phyloP scores from a whole-genome alignment of 2,797 vertebrate genomes.

The Poecilia picta region DNA sequence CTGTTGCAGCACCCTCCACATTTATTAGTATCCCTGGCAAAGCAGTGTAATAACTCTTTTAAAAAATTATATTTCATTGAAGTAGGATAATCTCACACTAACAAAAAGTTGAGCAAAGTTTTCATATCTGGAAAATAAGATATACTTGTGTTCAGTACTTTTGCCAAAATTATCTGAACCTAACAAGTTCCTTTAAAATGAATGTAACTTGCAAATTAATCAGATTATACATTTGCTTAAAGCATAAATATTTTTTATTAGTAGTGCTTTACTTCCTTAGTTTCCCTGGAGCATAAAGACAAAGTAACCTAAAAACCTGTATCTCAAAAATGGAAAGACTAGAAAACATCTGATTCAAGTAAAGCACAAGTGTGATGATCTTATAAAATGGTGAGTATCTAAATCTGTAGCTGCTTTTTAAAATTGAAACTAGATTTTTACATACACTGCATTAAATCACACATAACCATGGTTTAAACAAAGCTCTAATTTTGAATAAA shows the following conservation, averaged over 20 bases:
- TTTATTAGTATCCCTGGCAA: background rate
- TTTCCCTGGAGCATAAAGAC: background rate
- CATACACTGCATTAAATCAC: background rate
- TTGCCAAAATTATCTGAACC: background rate
- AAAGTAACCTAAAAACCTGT: background rate
- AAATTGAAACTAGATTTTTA: background rate
- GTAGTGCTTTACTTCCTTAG: background rate
- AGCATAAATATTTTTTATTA: background rate
- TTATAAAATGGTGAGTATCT: background rate
- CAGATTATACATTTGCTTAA: background rate
- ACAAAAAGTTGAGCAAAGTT: background rate
- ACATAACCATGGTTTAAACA: background rate
- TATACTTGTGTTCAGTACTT: background rate
- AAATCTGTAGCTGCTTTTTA: background rate
- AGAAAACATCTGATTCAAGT: background rate
- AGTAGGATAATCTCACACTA: background rate
- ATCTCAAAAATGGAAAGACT: background rate
- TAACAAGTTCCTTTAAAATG: background rate
- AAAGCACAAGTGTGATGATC: background rate
- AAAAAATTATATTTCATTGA: background rate
- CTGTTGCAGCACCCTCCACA: constrained; percentile 3
- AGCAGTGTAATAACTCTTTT: background rate
- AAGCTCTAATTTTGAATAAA: background rate
- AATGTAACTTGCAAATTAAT: background rate
- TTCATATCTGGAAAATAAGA: background rate